Evolutionary conservation across 2,113 vertebrate species (phyloP), one percentile per base, ranked within the genome.

Genomic region (Oryzias melastigma): DNA sequence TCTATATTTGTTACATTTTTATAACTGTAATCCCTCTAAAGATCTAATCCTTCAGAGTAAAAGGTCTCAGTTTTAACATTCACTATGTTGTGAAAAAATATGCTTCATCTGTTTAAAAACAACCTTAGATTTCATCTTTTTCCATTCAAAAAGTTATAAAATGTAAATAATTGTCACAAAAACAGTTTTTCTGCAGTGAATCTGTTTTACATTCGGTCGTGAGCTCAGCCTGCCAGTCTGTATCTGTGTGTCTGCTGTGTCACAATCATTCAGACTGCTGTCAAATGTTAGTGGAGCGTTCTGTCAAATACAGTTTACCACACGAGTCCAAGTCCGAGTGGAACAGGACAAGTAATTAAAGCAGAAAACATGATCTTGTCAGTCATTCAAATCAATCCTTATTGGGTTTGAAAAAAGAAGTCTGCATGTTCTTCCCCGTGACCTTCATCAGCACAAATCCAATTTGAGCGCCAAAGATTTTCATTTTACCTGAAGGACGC

Each of bases 381-480:
- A 59, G 63, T 44, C 13, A 51, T 61, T 48, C 3, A 41, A 58
- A 79, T 80, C 71, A 20, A 65, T 79, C 58, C 70, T 54, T n/a
- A 65, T 83, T 50, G 8, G 3, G 35, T 48, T 52, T 46, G 7
- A n/a, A 71, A 66, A 46, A n/a, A n/a, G n/a, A n/a, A 51, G 25
- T 65, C 65, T n/a, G 47, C 66, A 65, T 24, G 22, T 58, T 47
- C 52, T 42, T 35, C 27, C 54, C 63, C 61, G 69, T 48, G 75
- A 77, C 84, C 81, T 80, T 77, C 73, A 70, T 81, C 75, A 67
- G 65, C 3, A 50, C 59, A 71, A 81, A 81, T 71, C 59, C 54
- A 73, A 71, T 77, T 49, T 61, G 50, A 77, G 46, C 48, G 40
- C 5, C 58, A 78, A 55, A 67, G 65, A 75, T 75, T 80, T 80